Base-by-base conservation (phyloP, 2,113 vertebrate genomes). In the Maccullochella peelii region DNA sequence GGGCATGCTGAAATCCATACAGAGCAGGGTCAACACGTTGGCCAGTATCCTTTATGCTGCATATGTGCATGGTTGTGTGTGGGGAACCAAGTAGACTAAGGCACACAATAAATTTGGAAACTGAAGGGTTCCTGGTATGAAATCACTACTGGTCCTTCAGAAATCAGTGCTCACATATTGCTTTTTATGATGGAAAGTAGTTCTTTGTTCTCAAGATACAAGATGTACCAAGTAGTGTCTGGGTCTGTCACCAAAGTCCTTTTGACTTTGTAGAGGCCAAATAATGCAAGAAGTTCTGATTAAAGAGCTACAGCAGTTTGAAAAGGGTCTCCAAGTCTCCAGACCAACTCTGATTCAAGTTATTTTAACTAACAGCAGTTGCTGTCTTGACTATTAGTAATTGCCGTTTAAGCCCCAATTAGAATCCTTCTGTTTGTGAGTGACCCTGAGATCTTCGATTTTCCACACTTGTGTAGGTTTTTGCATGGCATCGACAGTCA, bases 1-100 rank as follows among this genome's bases (percentile, higher is more conserved):
- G 87, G 97, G 98, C 77, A 80, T 98, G 87, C 91, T 99, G 94
- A 99, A 99, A 93, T 98, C 98, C 77, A 98, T 99, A 96, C 98
- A 99, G 82, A 97, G 97, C 95, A 96, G 96, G 91, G 97, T 99
- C 96, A 99, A 99, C 95, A 99, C 97, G 69, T 95, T 99, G 96
- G 98, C 98, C 91, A 99, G 97, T 99, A 99, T 99, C 98, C 98
- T 99, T 97, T 44, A 25, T 21, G 21, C 21, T 76, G 25, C 30
- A 6, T n/a, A 1, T 52, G 16, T 73, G 25, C 18, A 30, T 55
- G 30, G 50, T 67, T n/a, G 33, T 52, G 49, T 33, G 20, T 3
- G 11, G 8, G 21, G 27, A 59, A 27, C 25, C 9, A 27, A 44
- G 58, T 47, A 25, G 23, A 40, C 23, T 3, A 73, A 21, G 33